Evolutionary conservation across 2,888 invertebrate species (phyloP), one percentile per base, ranked within the genome.

Genomic region (Hybos culiciformis): DNA sequence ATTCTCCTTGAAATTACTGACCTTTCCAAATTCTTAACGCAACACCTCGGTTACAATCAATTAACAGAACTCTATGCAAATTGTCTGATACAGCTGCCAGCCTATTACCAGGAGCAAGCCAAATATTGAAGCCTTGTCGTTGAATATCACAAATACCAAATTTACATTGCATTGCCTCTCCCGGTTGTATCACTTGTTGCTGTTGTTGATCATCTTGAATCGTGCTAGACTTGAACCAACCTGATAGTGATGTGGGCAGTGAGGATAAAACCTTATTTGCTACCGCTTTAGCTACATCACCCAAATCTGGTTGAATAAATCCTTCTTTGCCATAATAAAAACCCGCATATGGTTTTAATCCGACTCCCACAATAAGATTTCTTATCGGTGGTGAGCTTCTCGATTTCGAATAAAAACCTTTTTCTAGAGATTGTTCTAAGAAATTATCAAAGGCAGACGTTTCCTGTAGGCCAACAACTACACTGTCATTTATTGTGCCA

Each of bases 301-400:
- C 80, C 12, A 94, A 69, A 12, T 83, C 75, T 0, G 86, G 85
- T 23, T 83, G 83, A 15, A 81, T 71, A 42, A 80, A 81, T 18
- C 91, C 92, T 72, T 94, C 93, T 42, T 88, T 70, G 6, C 88
- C 90, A 65, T 83, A 85, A 65, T 90, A 91, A 64, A 90, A 91
- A 2, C 86, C 88, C 45, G 90, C 61, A 64, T 80, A 94, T 0
- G 94, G 94, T 46, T 80, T 77, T 6, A 76, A 73, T 1, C 94
- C 94, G 8, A 78, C 77, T 9, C 81, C 80, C 33, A 90, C 62
- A 29, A 88, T 78, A 39, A 87, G 68, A 17, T 78, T 79, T 47
- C 80, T 81, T 41, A 84, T 77, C 2, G 85, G 81, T 0, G 87
- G 82, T 45, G 81, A 76, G 5, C 81, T 75, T 37, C 80, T 71